Evolutionary conservation across 2,113 vertebrate genomes (phyloP), one percentile per base, ranked within the genome.

Genomic region (Mastomys coucha): DNA sequence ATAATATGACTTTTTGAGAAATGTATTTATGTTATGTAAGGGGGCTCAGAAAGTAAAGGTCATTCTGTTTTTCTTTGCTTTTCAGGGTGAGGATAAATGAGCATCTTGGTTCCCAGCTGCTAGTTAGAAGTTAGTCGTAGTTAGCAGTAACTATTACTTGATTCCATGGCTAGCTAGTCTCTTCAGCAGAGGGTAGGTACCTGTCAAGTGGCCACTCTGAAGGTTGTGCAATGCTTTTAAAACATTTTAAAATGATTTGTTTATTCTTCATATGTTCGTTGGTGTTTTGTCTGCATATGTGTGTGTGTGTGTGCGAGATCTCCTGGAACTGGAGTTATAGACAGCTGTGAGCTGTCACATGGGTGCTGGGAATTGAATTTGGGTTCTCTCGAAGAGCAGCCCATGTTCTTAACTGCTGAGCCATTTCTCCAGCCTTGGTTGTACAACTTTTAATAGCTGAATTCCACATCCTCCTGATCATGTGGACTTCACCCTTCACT

Each of bases 21-120:
- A 70, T 53, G 14, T 75, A 89, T 76, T 91, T 80, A 63, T 67
- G 31, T 93, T 12, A 92, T 65, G 42, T 51, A 78, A 69, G 33
- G 31, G 31, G 72, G 16, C 20, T 80, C 72, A 92, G n/a, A 51
- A 36, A n/a, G 20, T 58, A 80, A 88, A 91, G 33, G 39, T 4
- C 28, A 36, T 56, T 85, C 77, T 33, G 70, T 19, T 93, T 88
- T 45, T 70, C 53, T 90, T 73, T n/a, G 70, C 28, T 95, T 88
- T 45, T 78, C 45, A 42, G 24, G n/a, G 69, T 89, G 60, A 31
- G 51, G 75, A 20, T 31, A 84, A 8, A 24, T 65, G 33, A 87
- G 63, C 1, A 42, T 72, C 75, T 95, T 76, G 56, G 53, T 89
- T 97, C 72, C 24, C 33, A 51, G 39, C 39, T 39, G 77, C 36